Percentiles rank a stretch among this genome's conserved stretches.
These are phyloP conservation scores for Acanthosepion esculentum DNA, from an alignment of 2,888 invertebrate species.

Conservation along the genomic window DNA sequence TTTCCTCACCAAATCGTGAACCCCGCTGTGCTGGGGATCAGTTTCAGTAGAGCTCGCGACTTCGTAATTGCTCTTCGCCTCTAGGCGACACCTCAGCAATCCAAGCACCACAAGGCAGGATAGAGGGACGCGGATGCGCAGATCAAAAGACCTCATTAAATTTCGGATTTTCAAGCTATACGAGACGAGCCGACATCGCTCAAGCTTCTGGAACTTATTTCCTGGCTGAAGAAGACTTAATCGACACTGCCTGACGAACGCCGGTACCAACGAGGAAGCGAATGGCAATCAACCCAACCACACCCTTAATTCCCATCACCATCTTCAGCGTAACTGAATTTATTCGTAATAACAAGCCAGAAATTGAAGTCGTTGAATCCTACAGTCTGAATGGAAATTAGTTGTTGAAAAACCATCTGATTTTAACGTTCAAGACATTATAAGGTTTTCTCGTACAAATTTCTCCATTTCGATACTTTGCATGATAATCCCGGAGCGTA, in stretches of 20 bases:
- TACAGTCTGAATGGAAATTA: too few relatives aligned
- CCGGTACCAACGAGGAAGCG: not conserved
- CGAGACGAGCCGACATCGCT: not conserved
- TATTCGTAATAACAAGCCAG: not conserved
- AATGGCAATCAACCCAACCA: not conserved
- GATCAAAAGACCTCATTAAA: constrained; percentile 33
- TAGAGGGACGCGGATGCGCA: not conserved
- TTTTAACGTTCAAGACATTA: too few relatives aligned
- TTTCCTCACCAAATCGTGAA: not conserved
- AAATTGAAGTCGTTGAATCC: too few relatives aligned
- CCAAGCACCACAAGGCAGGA: not conserved
- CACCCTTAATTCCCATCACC: not conserved
- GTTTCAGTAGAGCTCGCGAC: not conserved
- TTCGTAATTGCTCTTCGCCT: not conserved
- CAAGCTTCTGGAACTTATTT: not conserved
- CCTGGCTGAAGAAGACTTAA: not conserved
- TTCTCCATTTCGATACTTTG: too few relatives aligned
- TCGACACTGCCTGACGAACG: constrained; percentile 33
- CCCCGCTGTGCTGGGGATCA: not conserved
- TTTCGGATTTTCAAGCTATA: not conserved
- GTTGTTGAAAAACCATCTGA: too few relatives aligned
- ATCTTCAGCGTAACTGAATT: not conserved
- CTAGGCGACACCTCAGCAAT: not conserved
- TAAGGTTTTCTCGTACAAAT: too few relatives aligned
- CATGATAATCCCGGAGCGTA: too few relatives aligned